Evolutionary conservation across 2,797 vertebrate genomes (phyloP).

Genomic region (Alcedo atthis): DNA sequence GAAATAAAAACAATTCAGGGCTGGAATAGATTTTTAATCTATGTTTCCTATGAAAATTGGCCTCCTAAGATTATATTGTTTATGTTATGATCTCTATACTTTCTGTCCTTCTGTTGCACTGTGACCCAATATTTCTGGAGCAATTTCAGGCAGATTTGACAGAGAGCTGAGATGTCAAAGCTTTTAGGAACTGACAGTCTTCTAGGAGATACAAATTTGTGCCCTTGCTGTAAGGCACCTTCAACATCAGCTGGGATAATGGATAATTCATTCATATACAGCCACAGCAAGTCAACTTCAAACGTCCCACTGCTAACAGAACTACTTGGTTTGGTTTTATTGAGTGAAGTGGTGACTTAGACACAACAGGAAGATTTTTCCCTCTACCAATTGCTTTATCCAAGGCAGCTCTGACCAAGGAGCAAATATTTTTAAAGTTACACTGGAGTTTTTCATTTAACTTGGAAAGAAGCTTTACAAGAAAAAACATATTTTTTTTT

Average conservation of each 20-base stretch:
- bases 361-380: not conserved
- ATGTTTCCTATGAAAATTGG: not conserved
- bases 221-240: not conserved
- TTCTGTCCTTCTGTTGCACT: not conserved
- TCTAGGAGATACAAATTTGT: not conserved
- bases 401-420: not conserved
- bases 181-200: not conserved
- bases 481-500: not conserved
- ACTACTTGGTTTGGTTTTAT: not conserved
- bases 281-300: not conserved
- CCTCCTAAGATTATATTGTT: not conserved
- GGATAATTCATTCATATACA: not conserved
- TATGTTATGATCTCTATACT: not conserved
- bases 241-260: not conserved
- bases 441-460: not conserved
- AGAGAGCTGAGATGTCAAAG: not conserved
- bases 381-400: not conserved
- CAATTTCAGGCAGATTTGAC: not conserved
- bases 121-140: not conserved
- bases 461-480: not conserved
- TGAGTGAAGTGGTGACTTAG: not conserved
- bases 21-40: not conserved
- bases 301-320: not conserved
- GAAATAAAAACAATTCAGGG: not conserved
- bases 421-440: rapidly evolving